Percentiles rank a stretch among this genome's conserved stretches.
These are phyloP conservation scores for Clivina fossor DNA, from an alignment of 2,888 invertebrate genomes.

Conservation along the genomic window DNA sequence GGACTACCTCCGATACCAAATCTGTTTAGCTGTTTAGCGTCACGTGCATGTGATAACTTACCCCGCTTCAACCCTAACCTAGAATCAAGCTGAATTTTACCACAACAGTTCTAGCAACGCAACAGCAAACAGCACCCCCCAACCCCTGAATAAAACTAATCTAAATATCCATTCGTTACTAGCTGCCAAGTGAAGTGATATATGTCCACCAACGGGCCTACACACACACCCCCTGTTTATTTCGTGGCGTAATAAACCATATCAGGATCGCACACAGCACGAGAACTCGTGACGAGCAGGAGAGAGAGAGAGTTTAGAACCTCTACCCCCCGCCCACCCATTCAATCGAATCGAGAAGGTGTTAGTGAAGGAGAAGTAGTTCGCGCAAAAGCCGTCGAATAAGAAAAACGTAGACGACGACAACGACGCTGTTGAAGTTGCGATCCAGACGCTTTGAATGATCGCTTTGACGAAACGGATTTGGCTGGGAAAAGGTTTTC, in stretches of 20 bases:
- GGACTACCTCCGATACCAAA: no score
- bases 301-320: no score
- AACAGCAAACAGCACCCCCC: neutral
- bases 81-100: neutral
- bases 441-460: no score
- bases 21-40: no score
- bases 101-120: neutral
- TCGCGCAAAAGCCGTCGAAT: no score
- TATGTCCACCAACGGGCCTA: conserved; percentile 43
- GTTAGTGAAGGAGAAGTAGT: no score
- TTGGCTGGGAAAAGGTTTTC: no score
- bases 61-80: no score
- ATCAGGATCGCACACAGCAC: neutral
- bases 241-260: conserved; percentile 48
- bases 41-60: conserved; percentile 27
- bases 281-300: neutral
- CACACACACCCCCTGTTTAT: conserved; percentile 48
- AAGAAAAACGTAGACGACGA: no score
- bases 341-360: conserved; percentile 2
- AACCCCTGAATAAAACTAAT: conserved; percentile 33
- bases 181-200: conserved; percentile 40
- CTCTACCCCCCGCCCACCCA: conserved; percentile 4
- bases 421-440: no score
- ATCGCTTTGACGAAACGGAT: no score
- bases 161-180: conserved; percentile 35